Conservation (phyloP, 2,797 vertebrate genomes). For the Denticeps clupeoides region DNA sequence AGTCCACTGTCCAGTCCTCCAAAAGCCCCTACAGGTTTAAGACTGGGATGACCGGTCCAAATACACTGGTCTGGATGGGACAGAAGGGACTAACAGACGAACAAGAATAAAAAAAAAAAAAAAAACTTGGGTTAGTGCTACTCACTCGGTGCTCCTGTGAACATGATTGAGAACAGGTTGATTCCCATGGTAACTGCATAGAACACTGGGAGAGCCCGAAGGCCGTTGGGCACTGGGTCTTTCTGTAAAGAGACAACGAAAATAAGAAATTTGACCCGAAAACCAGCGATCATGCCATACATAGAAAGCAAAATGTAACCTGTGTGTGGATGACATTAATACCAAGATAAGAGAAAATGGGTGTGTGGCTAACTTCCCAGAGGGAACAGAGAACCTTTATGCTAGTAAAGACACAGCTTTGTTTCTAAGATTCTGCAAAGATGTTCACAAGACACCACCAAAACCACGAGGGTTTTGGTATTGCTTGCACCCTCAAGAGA, state of each 20-base stretch:
- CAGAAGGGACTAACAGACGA: constrained; percentile 43
- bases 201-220: constrained; percentile 85
- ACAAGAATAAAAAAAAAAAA: constrained; percentile 30
- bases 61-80: constrained; percentile 42
- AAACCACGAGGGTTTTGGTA: no score
- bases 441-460: no score
- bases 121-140: constrained; percentile 37
- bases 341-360: no score
- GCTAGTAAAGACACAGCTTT: no score
- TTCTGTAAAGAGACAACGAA: constrained; percentile 52
- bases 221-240: constrained; percentile 87
- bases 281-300: neutral
- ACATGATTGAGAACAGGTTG: constrained; percentile 96
- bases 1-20: constrained; percentile 12
- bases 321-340: neutral
- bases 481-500: no score
- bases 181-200: constrained; percentile 86
- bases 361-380: no score
- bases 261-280: constrained; percentile 10
- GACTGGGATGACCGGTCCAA: constrained; percentile 46
- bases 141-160: constrained; percentile 83
- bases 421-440: no score
- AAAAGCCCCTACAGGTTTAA: constrained; percentile 48
- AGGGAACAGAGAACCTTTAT: no score
- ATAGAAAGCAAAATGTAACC: no score